Evolutionary conservation across 2,113 vertebrate genomes (phyloP).

Genomic region (Scortum barcoo): DNA sequence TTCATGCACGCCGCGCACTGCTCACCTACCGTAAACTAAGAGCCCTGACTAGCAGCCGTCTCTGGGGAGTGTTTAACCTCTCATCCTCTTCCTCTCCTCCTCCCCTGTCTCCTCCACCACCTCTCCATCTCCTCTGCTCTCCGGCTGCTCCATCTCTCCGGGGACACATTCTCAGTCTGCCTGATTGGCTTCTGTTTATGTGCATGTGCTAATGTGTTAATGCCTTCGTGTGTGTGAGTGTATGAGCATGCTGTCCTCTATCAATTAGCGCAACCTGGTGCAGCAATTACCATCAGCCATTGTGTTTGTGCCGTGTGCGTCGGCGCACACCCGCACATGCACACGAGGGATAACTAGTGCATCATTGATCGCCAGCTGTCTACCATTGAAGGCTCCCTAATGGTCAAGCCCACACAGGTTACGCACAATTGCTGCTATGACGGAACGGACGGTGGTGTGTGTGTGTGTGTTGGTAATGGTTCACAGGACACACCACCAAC

Average conservation of each 20-base stretch:
- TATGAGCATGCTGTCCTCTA: conserved; percentile 67
- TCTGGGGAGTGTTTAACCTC: conserved; percentile 77
- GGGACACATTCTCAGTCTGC: conserved; percentile 71
- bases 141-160: conserved; percentile 65
- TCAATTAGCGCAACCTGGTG: conserved; percentile 77
- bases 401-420: conserved; percentile 68
- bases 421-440: conserved; percentile 39
- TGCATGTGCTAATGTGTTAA: conserved; percentile 72
- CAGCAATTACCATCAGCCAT: conserved; percentile 66
- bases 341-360: conserved; percentile 60
- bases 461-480: conserved; percentile 46
- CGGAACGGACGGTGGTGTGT: conserved; percentile 21
- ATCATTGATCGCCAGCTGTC: conserved; percentile 78
- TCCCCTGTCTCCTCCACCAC: conserved; percentile 44
- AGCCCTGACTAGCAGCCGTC: conserved; percentile 55
- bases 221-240: conserved; percentile 43
- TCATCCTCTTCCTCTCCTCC: conserved; percentile 56
- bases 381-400: conserved; percentile 63
- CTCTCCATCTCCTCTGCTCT: conserved; percentile 69
- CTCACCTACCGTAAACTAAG: conserved; percentile 61
- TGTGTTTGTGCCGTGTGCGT: conserved; percentile 48
- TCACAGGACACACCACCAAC: conserved; percentile 50
- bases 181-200: conserved; percentile 79
- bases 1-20: conserved; percentile 62
- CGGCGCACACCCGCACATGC: conserved; percentile 17